A percentile compares a stretch with the other conserved stretches of the same genome.
phyloP scores from a whole-genome alignment of 2,113 vertebrate genomes.

The Stigmatopora nigra region DNA sequence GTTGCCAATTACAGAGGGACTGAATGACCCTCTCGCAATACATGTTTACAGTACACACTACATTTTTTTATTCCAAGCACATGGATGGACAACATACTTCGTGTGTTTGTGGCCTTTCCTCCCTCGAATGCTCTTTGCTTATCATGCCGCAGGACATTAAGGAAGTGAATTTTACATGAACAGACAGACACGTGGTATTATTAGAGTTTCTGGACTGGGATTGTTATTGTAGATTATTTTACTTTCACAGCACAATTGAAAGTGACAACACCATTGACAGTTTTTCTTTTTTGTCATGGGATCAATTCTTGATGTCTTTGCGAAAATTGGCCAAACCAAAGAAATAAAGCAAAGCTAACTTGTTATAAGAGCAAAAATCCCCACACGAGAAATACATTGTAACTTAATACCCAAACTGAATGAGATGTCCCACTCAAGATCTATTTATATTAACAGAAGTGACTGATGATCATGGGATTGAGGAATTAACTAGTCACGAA shows the following conservation, averaged over 20 bases:
- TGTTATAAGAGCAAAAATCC: background rate
- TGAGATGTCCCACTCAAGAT: constrained; percentile 25
- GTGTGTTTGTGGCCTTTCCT: background rate
- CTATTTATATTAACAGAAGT: constrained; percentile 40
- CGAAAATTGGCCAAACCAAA: constrained; percentile 2
- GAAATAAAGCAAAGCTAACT: constrained; percentile 13
- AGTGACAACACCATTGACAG: constrained; percentile 21
- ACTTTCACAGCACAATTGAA: constrained; percentile 17
- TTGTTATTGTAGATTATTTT: constrained; percentile 17
- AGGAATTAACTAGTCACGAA: background rate
- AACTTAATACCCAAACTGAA: constrained; percentile 26
- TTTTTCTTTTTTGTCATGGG: background rate
- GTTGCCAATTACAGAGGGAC: constrained; percentile 19
- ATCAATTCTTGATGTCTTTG: constrained; percentile 20
- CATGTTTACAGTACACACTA: background rate
- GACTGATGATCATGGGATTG: constrained; percentile 29
- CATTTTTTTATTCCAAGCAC: background rate
- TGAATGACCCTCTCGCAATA: background rate
- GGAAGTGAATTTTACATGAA: constrained; percentile 16
- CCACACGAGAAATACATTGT: constrained; percentile 31
- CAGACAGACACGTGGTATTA: constrained; percentile 4
- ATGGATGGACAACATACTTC: background rate
- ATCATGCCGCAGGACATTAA: constrained; percentile 2
- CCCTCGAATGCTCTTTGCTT: background rate
- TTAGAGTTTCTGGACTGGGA: constrained; percentile 1